Evolutionary conservation across 1,140 invertebrate species (phyloP), one percentile per base, ranked within the genome.

Genomic region (Drosophila kohkoa): DNA sequence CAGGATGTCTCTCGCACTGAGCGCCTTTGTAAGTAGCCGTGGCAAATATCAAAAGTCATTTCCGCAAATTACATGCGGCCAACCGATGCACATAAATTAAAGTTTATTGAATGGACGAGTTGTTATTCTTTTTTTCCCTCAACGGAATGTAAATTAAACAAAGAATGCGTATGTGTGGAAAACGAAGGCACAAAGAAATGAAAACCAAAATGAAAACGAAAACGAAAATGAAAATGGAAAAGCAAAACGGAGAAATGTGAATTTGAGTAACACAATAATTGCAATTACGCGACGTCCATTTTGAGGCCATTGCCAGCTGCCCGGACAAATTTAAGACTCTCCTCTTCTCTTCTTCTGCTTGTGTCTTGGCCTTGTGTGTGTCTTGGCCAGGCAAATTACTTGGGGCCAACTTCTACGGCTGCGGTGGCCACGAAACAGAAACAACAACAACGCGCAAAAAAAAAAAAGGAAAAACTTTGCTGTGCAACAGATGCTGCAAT

Each of bases 401-500:
- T 75, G 52, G 54, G 35, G 45, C 41, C 46, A 71, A 72, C 28
- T 76, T 75, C 35, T 58, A 75, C 25, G 60, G 59, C 68, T 72
- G 48, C 71, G 51, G 13, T 41, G 45, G 55, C 16, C 46, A 57
- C 13, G 30, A 43, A 70, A 52, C 60, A 48, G 35, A 8, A 38
- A 38, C 35, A 38, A 10, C 35, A 38, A 38, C 35, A 38, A 10
- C 41, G 28, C 10, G 7, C 16, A 3, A 43, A 54, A 54, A 35
- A 73, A 67, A 59, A 75, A 64, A 41, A 15, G 49, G 32, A 62
- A 54, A 74, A 76, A 70, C 59, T 70, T 70, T 65, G 16, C 66
- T 75, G 60, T 81, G 83, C 83, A 88, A 88, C 83, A 88, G 83
- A 88, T 88, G 83, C 74, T 89, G 77, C 77, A 85, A 85, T 85